phyloP scores from a whole-genome alignment of 2,113 vertebrate species.

The Aegypius monachus region DNA sequence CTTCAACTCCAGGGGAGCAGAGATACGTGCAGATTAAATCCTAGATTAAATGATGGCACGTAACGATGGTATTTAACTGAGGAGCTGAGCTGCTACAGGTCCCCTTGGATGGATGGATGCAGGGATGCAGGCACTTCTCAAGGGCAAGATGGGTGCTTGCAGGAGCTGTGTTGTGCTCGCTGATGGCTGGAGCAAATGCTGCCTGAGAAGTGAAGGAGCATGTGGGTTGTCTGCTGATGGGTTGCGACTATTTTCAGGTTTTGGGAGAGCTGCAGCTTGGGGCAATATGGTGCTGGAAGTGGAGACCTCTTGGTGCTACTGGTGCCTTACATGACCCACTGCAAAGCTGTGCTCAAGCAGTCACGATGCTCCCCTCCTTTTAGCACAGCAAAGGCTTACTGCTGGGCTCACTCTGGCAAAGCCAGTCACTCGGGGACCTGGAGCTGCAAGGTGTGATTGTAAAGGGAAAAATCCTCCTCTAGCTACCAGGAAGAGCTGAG shows the following conservation, averaged over 20 bases:
- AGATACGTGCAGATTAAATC: background rate
- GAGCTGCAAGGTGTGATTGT: background rate
- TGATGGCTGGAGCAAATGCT: background rate
- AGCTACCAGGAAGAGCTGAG: background rate
- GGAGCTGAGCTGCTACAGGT: background rate
- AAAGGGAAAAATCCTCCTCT: background rate
- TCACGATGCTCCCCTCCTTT: background rate
- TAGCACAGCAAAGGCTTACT: background rate
- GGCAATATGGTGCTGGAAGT: background rate
- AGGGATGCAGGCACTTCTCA: background rate
- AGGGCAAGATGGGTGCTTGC: no score
- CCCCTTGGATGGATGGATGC: no score
- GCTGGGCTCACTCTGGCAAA: background rate
- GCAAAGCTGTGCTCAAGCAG: background rate
- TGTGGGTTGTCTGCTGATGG: background rate
- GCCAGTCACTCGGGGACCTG: background rate
- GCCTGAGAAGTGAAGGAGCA: background rate
- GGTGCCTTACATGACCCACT: background rate
- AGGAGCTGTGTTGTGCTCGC: fast-evolving
- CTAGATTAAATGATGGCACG: background rate
- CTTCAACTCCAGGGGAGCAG: background rate
- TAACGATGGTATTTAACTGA: background rate
- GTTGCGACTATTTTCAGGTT: background rate
- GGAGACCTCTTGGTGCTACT: background rate
- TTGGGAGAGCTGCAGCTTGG: background rate